Percentiles rank a stretch among this genome's conserved stretches.
Evolutionary conservation across 2,113 vertebrate species (phyloP).

Genomic region (Corapipo altera): DNA sequence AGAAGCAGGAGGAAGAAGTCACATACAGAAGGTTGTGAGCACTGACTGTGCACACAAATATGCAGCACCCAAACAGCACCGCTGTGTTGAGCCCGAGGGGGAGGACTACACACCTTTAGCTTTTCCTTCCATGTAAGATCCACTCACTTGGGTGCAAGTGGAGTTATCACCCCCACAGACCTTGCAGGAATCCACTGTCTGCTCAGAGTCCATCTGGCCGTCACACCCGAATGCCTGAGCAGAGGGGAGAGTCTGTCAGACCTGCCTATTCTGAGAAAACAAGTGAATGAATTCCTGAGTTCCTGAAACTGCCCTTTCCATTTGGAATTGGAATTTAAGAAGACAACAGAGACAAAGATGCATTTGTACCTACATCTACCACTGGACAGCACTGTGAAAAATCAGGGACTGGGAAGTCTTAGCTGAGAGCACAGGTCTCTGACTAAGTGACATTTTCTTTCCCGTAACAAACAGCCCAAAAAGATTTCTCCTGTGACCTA

Average conservation of each 20-base stretch:
- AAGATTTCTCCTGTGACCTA: not conserved
- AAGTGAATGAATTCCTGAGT: not conserved
- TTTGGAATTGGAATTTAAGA: not conserved
- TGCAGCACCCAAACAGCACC: not conserved
- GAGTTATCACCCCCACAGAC: conserved; percentile 88
- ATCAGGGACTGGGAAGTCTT: not conserved
- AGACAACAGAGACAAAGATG: not conserved
- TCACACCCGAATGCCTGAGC: conserved; percentile 90
- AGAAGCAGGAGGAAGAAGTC: not conserved
- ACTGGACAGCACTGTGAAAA: not conserved
- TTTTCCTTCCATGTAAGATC: conserved; percentile 80
- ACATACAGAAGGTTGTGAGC: not conserved
- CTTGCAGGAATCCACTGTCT: conserved; percentile 79
- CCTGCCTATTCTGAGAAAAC: not conserved
- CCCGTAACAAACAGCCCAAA: not conserved
- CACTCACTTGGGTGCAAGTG: conserved; percentile 76
- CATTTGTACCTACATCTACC: not conserved
- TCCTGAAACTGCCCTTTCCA: not conserved
- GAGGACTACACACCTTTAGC: conserved; percentile 78
- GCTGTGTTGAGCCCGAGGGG: not conserved
- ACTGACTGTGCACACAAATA: not conserved
- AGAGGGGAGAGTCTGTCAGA: not conserved
- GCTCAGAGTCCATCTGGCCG: conserved; percentile 83
- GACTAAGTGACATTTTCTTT: not conserved
- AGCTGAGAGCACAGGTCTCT: not conserved